Evolutionary conservation across 1,140 invertebrate genomes (phyloP).

Genomic region (Microplitis mediator): DNA sequence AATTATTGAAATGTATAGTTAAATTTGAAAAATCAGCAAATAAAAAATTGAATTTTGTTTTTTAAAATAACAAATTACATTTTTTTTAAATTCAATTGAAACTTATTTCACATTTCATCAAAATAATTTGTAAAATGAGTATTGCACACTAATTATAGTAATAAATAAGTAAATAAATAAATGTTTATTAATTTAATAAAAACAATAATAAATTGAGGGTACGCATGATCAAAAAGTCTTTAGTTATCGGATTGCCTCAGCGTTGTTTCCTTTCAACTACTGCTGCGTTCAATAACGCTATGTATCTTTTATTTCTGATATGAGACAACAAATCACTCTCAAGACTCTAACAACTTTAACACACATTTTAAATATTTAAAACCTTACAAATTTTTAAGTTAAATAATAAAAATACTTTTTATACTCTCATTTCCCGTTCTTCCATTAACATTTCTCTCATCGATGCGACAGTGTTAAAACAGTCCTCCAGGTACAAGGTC

Average conservation of each 20-base stretch:
- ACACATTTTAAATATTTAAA: too few species aligned
- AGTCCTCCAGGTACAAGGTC: conserved; percentile 42
- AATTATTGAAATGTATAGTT: too few species aligned
- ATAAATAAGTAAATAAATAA: too few species aligned
- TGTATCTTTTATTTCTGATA: neutral
- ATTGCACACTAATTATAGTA: too few species aligned
- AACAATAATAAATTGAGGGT: neutral
- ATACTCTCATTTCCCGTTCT: neutral
- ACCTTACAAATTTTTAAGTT: neutral
- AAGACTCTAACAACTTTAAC: too few species aligned
- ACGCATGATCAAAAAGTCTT: conserved; percentile 64
- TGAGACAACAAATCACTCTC: neutral
- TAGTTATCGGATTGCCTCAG: conserved; percentile 63
- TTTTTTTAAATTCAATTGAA: too few species aligned
- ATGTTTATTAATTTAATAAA: too few species aligned
- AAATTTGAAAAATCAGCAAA: too few species aligned
- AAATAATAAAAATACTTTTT: neutral
- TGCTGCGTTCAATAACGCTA: neutral
- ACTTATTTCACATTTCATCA: too few species aligned
- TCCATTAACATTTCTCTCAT: conserved; percentile 28
- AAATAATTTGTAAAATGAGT: too few species aligned
- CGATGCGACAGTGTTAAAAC: conserved; percentile 41
- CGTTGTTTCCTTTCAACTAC: conserved; percentile 53
- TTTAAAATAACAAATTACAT: too few species aligned
- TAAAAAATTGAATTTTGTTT: too few species aligned